Percentiles rank a stretch among this genome's conserved stretches.
Conservation (phyloP, 2,113 vertebrate genomes). For the Setophaga petechia region DNA sequence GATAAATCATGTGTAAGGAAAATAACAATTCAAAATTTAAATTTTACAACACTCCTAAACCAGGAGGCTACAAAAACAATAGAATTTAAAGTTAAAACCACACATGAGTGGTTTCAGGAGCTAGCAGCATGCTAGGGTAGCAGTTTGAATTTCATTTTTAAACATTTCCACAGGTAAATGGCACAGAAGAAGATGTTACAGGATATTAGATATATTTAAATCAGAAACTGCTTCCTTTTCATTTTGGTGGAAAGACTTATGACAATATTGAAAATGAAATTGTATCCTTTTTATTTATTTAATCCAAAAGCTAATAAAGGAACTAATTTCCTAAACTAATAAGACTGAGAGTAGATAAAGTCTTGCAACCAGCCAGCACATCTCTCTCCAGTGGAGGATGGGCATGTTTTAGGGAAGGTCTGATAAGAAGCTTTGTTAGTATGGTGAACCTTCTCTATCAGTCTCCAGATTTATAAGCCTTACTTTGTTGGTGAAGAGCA, state of each 20-base stretch:
- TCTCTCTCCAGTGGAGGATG: not conserved
- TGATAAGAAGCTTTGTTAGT: not conserved
- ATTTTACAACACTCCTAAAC: not conserved
- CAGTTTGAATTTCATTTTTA: not conserved
- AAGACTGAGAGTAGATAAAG: not conserved
- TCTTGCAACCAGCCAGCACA: not conserved
- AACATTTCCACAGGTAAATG: not conserved
- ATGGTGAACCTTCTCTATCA: not conserved
- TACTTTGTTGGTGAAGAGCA: not conserved
- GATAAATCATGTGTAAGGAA: not conserved
- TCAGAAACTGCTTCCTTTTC: constrained; percentile 20
- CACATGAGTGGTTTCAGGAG: not conserved
- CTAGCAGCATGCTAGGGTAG: not conserved
- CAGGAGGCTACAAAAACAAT: not conserved
- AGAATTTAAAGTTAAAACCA: not conserved
- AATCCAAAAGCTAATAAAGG: constrained; percentile 40
- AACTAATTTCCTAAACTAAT: constrained; percentile 45
- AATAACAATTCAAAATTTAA: not conserved
- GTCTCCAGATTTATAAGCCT: not conserved
- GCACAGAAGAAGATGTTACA: not conserved
- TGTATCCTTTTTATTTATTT: constrained; percentile 42
- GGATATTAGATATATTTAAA: constrained; percentile 39
- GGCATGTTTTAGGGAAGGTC: not conserved
- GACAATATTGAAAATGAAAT: constrained; percentile 38
- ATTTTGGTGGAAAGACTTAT: constrained; percentile 10